These are phyloP conservation scores for Mesitornis unicolor DNA, from an alignment of 2,113 vertebrate genomes.

Conservation along the genomic window DNA sequence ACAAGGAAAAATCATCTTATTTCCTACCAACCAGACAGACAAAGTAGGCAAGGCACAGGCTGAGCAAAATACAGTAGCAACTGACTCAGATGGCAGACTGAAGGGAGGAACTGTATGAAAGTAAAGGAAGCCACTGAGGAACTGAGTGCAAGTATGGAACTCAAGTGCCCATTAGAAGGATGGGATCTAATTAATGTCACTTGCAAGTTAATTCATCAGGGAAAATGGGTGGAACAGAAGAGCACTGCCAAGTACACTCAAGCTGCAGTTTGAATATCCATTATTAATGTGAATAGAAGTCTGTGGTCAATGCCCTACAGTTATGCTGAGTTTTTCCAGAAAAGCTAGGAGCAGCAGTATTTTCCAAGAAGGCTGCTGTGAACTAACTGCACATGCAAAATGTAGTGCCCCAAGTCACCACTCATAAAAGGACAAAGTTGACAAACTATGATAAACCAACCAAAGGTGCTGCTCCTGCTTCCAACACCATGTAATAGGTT, in stretches of 20 bases:
- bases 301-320: slow-evolving; percentile 1
- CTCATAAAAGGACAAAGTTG: not conserved
- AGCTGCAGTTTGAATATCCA: slow-evolving; percentile 13
- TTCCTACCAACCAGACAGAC: not conserved
- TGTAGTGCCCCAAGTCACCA: not conserved
- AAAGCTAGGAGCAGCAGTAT: not conserved
- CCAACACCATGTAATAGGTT: not conserved
- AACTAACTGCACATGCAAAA: slow-evolving; percentile 3
- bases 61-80: not conserved
- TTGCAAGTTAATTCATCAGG: not conserved
- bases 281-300: slow-evolving; percentile 7
- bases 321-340: slow-evolving; percentile 11
- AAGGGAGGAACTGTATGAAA: not conserved
- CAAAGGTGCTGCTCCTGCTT: not conserved
- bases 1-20: not conserved
- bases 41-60: not conserved
- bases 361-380: not conserved
- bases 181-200: not conserved
- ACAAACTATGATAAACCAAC: not conserved
- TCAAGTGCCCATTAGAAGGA: not conserved
- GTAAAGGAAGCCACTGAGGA: not conserved
- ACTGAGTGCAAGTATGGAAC: not conserved
- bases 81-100: not conserved
- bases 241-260: not conserved
- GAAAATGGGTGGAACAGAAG: slow-evolving; percentile 21